Evolutionary conservation across 2,797 vertebrate genomes (phyloP).

Genomic region (Poecilia velifera): DNA sequence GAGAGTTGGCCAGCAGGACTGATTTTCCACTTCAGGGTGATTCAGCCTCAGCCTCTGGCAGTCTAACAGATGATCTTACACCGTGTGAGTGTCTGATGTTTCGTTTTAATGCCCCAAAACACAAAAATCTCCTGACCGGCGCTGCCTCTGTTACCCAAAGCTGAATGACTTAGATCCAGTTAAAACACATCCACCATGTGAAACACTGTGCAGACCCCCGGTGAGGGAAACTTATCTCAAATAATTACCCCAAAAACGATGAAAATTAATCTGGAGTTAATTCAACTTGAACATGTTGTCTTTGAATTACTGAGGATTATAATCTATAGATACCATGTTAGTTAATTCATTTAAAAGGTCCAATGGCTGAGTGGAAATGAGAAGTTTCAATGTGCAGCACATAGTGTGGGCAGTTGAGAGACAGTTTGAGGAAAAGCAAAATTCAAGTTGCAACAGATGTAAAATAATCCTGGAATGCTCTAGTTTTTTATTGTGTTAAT

Average conservation of each 20-base stretch:
- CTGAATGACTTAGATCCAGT: background rate
- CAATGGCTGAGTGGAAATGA: background rate
- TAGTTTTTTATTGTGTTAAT: background rate
- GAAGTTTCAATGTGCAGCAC: background rate
- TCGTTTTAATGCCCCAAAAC: constrained; percentile 26
- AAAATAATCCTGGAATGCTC: constrained; percentile 16
- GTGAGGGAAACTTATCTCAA: background rate
- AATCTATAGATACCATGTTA: background rate
- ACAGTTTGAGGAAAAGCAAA: constrained; percentile 26
- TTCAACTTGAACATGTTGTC: background rate
- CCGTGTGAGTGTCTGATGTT: constrained; percentile 25
- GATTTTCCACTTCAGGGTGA: constrained; percentile 43
- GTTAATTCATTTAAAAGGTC: background rate
- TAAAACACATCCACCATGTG: background rate
- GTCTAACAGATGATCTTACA: constrained; percentile 29
- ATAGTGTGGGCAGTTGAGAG: constrained; percentile 7
- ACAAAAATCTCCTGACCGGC: constrained; percentile 18
- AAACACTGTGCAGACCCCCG: background rate
- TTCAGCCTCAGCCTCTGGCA: constrained; percentile 24
- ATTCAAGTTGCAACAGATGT: constrained; percentile 34
- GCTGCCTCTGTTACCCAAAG: background rate
- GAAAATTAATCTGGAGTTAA: too few relatives aligned
- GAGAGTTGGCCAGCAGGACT: constrained; percentile 36
- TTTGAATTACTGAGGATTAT: background rate
- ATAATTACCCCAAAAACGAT: background rate